phyloP scores from a whole-genome alignment of 2,113 vertebrate species.

The Pseudopodoces humilis region DNA sequence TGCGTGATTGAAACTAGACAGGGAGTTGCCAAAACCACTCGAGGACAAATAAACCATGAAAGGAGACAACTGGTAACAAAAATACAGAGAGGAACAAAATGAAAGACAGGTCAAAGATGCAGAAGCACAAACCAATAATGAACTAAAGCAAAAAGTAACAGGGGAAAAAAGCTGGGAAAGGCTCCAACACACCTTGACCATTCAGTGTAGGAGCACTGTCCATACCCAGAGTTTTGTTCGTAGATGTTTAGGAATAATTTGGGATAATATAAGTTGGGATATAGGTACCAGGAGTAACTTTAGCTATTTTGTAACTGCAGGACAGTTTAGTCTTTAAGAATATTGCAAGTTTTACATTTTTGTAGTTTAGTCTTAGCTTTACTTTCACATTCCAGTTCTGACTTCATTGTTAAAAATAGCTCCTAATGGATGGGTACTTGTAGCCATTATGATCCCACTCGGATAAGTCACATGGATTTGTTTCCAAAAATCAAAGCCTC shows the following conservation, averaged over 20 bases:
- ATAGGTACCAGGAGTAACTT: neutral
- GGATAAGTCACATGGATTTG: neutral
- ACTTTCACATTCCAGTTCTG: neutral
- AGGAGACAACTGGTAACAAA: neutral
- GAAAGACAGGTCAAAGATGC: neutral
- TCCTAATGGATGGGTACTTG: neutral
- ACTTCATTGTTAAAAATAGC: conserved; percentile 18
- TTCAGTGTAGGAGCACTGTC: neutral
- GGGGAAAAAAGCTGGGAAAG: neutral
- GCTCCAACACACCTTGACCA: neutral
- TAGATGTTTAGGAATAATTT: neutral
- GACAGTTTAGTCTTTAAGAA: neutral
- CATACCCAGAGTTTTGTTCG: accelerated
- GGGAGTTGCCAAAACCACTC: neutral
- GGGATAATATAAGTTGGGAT: neutral
- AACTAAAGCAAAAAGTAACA: neutral
- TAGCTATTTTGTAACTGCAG: accelerated
- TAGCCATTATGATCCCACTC: neutral
- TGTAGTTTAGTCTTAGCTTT: neutral
- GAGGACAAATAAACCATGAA: neutral
- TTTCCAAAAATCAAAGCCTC: conserved; percentile 25
- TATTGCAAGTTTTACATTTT: neutral
- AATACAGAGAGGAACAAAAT: neutral
- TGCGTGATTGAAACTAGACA: accelerated
- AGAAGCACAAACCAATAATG: neutral